These are phyloP conservation scores for Tortrix viridana DNA, from an alignment of 2,888 invertebrate genomes.

Conservation along the genomic window DNA sequence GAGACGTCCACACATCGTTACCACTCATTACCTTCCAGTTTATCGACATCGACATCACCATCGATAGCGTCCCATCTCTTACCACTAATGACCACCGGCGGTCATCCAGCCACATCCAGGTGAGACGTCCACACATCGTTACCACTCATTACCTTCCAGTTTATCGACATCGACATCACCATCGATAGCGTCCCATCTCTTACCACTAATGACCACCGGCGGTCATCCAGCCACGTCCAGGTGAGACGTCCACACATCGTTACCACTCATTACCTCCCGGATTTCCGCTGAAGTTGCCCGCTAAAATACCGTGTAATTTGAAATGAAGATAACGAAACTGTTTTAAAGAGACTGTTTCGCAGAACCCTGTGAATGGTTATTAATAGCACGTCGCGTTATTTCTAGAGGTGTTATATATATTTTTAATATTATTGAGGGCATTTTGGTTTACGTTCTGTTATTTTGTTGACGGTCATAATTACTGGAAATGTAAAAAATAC, in stretches of 20 bases:
- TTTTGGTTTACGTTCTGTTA: no score
- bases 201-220: slow-evolving; percentile 48
- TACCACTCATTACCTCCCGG: slow-evolving; percentile 70
- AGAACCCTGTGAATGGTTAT: slow-evolving; percentile 21
- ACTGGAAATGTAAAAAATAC: no score
- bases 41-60: not conserved
- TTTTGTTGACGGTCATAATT: no score
- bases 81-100: slow-evolving; percentile 1
- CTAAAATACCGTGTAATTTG: slow-evolving; percentile 72
- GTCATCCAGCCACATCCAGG: not conserved
- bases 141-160: not conserved
- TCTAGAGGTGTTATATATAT: not conserved
- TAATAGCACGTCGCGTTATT: slow-evolving; percentile 20
- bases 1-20: not conserved
- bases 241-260: slow-evolving; percentile 79
- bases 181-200: slow-evolving; percentile 1
- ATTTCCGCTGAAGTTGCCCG: slow-evolving; percentile 66
- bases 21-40: not conserved
- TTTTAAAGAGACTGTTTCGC: slow-evolving; percentile 12
- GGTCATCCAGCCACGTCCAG: slow-evolving; percentile 55
- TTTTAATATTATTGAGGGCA: no score
- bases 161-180: slow-evolving; percentile 5
- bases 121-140: not conserved
- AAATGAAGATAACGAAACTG: slow-evolving; percentile 43
- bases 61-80: not conserved